Base-by-base conservation (phyloP, 2,113 vertebrate species). In the Semicossyphus pulcher region DNA sequence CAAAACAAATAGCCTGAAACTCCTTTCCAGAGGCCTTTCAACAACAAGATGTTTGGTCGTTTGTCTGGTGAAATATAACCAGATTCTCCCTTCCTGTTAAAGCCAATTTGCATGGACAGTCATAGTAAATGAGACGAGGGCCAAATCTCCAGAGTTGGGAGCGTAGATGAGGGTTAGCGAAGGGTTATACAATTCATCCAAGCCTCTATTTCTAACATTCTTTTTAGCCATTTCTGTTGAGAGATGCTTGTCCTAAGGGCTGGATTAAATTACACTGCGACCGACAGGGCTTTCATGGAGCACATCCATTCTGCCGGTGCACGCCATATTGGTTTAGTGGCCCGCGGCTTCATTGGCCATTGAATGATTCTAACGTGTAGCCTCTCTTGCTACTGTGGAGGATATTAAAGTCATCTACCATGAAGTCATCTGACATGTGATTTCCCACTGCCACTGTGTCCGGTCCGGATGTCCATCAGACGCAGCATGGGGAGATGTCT, bases 351-450 rank as follows among this genome's bases (percentile, higher is more conserved):
- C 84, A 86, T 91, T 92, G 88, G 84, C 85, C 81, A 78, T 85
- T 89, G 87, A 92, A 87, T 82, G 87, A 91, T 93, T 90, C 83
- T 70, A 84, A 87, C 54, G 63, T 82, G 81, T 78, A 78, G 87
- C 77, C 76, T 91, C 61, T 58, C 82, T 87, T 81, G 86, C 86
- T 80, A 86, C 78, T 75, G 86, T 63, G 71, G 83, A 75, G 85
- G 89, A 93, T 91, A 93, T 93, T 91, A 93, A 93, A 93, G 88
- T 84, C 84, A 93, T 93, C 85, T 76, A 88, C 74, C 91, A 91
- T 90, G 88, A 92, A 86, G 73, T 81, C 65, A 47, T 86, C 79
- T 78, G 86, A 91, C 86, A 80, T 89, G 86, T 83, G 88, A 89
- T 86, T 89, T 88, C 85, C 85, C 76, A 45, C 70, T 57, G 56